These are phyloP conservation scores for Manduca sexta DNA, from an alignment of 1,140 invertebrate genomes.

Conservation along the genomic window DNA sequence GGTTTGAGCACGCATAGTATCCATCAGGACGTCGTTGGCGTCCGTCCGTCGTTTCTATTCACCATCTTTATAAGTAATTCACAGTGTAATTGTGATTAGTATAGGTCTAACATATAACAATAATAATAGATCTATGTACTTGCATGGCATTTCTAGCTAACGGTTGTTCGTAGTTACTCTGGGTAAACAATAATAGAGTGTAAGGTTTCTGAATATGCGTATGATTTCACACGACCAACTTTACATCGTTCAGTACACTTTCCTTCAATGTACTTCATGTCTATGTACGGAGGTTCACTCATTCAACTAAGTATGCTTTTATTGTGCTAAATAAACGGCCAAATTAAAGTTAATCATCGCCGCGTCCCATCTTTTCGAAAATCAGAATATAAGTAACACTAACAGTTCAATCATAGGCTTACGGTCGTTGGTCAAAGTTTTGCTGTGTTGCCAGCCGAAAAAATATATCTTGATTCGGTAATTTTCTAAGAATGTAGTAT, in stretches of 20 bases:
- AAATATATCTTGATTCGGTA: no score
- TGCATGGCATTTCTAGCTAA: slow-evolving; percentile 68
- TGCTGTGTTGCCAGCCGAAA: no score
- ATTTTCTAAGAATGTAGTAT: no score
- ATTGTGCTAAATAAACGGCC: no score
- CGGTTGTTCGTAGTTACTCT: slow-evolving; percentile 64
- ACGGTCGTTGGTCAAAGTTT: no score
- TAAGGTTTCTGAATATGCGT: slow-evolving; percentile 46
- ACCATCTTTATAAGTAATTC: slow-evolving; percentile 49
- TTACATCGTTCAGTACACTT: slow-evolving; percentile 2
- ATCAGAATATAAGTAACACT: no score
- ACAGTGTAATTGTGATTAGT: slow-evolving; percentile 65
- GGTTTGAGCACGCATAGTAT: slow-evolving; percentile 46
- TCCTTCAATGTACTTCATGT: no score
- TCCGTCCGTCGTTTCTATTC: slow-evolving; percentile 37
- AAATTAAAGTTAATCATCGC: no score
- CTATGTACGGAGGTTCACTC: no score
- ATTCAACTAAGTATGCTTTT: no score
- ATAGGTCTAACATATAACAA: slow-evolving; percentile 9
- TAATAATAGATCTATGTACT: slow-evolving; percentile 49
- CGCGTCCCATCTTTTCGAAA: no score
- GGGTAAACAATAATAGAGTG: slow-evolving; percentile 62
- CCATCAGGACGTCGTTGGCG: slow-evolving; percentile 21
- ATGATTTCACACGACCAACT: slow-evolving; percentile 56
- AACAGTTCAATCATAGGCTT: no score